Percentiles rank a stretch among this genome's conserved stretches.
phyloP scores from a whole-genome alignment of 2,797 vertebrate genomes.

The Crenuchus spilurus region DNA sequence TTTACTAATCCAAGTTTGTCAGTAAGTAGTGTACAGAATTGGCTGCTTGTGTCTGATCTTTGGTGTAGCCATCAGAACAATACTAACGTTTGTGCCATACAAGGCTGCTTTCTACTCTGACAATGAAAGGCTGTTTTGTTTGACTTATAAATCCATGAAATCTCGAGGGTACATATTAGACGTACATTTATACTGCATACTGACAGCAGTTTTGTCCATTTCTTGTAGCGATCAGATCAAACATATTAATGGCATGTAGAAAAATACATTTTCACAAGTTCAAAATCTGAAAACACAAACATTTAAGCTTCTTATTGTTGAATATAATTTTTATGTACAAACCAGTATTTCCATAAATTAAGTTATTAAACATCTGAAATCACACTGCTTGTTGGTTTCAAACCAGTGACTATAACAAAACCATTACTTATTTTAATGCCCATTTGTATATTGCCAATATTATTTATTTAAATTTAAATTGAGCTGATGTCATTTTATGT shows the following conservation, averaged over 20 bases:
- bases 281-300: not conserved
- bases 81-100: constrained; percentile 68
- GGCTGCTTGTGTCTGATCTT: constrained; percentile 33
- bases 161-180: constrained; percentile 56
- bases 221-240: constrained; percentile 1
- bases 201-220: constrained; percentile 10
- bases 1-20: constrained; percentile 11
- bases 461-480: constrained; percentile 14
- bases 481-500: not conserved
- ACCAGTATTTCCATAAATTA: constrained; percentile 59
- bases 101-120: constrained; percentile 69
- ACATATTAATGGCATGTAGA: constrained; percentile 1
- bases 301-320: not conserved
- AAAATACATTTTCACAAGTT: constrained; percentile 14
- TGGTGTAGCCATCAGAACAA: constrained; percentile 54
- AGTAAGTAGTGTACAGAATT: constrained; percentile 35
- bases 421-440: constrained; percentile 17
- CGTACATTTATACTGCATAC: constrained; percentile 44
- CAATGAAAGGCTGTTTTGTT: constrained; percentile 72
- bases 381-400: not conserved
- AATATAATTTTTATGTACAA: constrained; percentile 50
- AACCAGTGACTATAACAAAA: constrained; percentile 5
- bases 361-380: constrained; percentile 29
- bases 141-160: constrained; percentile 41
- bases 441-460: constrained; percentile 13